Base-by-base conservation (phyloP, 2,888 invertebrate species). In the Acrobasis repandana region DNA sequence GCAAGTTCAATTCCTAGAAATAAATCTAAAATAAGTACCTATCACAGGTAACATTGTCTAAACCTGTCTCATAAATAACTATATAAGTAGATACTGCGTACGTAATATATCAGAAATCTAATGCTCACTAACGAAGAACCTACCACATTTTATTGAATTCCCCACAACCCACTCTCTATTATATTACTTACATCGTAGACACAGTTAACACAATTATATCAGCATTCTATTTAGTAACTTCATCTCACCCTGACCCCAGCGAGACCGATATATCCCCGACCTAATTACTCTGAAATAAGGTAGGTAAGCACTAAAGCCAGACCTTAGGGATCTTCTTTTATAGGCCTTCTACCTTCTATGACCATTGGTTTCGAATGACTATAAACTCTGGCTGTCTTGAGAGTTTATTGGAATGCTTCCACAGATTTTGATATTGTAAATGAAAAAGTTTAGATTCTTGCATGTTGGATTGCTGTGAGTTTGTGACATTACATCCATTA, bases 261-360 rank as follows among this genome's bases (percentile, higher is more conserved):
- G 43, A 11, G 43, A 43, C 43, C 43, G 14, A 43, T 43, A 43
- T 43, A n/a, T 43, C 43, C 43, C 43, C 43, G 43, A 43, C 43
- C 43, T 43, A 50, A 49, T 49, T 49, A 49, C 48, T 49, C 18
- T 49, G 48, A 18, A 49, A 49, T 18, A 49, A 18, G 20, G 20
- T 20, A 11, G 10, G 48, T 16, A 18, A 18, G 11, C 48, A 10
- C 9, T 49, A 18, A 20, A 49, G 18, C 18, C 11, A 18, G 18
- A 18, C 48, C 18, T 20, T 49, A 49, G 48, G 18, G 43, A 14
- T 43, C 43, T 14, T 43, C 43, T 14, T 43, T 43, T 43, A 14
- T 14, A 43, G 14, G 14, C n/a, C 14, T 4, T 43, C n/a, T 43
- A 43, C 28, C 28, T 5, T 28, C 28, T 28, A 28, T 28, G 28